phyloP scores from a whole-genome alignment of 2,888 invertebrate species.

The Drepana falcataria region DNA sequence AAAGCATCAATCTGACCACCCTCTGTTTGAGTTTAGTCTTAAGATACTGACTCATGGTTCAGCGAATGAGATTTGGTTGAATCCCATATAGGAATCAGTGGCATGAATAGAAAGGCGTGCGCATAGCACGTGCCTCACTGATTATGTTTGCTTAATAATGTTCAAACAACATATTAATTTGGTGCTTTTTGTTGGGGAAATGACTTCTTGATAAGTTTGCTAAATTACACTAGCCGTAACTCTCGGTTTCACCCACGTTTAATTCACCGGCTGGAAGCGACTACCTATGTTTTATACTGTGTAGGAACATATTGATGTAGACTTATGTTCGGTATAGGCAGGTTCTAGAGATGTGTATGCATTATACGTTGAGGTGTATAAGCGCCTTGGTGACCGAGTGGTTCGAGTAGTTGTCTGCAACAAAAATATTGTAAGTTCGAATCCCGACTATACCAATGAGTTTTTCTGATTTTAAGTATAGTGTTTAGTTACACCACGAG shows the following conservation, averaged over 20 bases:
- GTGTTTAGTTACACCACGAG: too few species aligned
- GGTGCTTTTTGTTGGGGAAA: constrained; percentile 63
- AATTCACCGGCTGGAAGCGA: neutral
- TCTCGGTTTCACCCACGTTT: neutral
- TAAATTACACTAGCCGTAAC: neutral
- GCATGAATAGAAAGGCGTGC: constrained; percentile 58
- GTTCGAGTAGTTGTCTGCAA: too few species aligned
- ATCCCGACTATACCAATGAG: too few species aligned
- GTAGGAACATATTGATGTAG: too few species aligned
- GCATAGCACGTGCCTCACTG: constrained; percentile 61
- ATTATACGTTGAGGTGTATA: too few species aligned
- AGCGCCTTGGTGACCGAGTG: too few species aligned
- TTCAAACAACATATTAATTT: constrained; percentile 79
- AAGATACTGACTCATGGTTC: constrained; percentile 62
- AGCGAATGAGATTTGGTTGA: constrained; percentile 65
- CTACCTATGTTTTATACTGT: too few species aligned
- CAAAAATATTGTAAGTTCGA: too few species aligned
- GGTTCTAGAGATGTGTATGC: too few species aligned
- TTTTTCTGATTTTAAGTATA: too few species aligned
- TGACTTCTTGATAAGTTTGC: constrained; percentile 51
- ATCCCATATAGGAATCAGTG: constrained; percentile 56
- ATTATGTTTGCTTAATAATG: constrained; percentile 75
- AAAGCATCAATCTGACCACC: constrained; percentile 67
- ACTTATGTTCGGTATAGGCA: too few species aligned
- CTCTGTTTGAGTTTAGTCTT: constrained; percentile 72